Conservation (phyloP, 2,113 vertebrate genomes). For the Dolichallabes microphthalmus region DNA sequence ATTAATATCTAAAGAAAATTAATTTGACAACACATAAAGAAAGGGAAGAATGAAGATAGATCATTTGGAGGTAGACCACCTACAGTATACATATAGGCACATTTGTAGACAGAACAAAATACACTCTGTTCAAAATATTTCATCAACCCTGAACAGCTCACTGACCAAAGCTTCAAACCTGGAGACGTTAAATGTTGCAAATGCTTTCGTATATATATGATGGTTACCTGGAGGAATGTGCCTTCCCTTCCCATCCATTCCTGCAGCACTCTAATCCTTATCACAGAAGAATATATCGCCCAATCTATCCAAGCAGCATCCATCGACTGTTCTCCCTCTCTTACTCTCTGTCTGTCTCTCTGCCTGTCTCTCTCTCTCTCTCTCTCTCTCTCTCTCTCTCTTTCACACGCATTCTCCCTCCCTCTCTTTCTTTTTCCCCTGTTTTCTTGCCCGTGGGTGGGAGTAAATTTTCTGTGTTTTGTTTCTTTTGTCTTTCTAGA, state of each 20-base stretch:
- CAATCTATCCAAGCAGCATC: slow-evolving; percentile 69
- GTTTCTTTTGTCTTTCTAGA: slow-evolving; percentile 62
- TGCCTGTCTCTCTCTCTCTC: slow-evolving; percentile 32
- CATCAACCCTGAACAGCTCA: not conserved
- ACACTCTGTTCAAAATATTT: slow-evolving; percentile 2
- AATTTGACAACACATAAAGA: not conserved
- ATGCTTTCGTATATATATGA: not conserved
- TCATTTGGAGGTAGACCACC: not conserved
- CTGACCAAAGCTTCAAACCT: not conserved
- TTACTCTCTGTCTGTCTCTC: slow-evolving; percentile 42
- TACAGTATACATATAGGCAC: not conserved
- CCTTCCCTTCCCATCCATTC: slow-evolving; percentile 74
- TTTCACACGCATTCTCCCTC: slow-evolving; percentile 31
- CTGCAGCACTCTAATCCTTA: slow-evolving; percentile 59
- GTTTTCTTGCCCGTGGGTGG: slow-evolving; percentile 49
- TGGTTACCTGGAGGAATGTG: slow-evolving; percentile 72
- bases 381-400: slow-evolving; percentile 33
- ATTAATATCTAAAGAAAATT: not conserved
- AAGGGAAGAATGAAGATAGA: not conserved
- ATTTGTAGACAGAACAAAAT: slow-evolving; percentile 2
- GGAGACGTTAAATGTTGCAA: not conserved
- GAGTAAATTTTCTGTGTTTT: slow-evolving; percentile 57
- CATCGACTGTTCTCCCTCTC: slow-evolving; percentile 66
- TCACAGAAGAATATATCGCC: slow-evolving; percentile 65
- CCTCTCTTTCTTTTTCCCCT: slow-evolving; percentile 34